Base-by-base conservation (phyloP, 37 sponge, comb jelly and placozoan species). In the Cladorhizidae sp. region DNA sequence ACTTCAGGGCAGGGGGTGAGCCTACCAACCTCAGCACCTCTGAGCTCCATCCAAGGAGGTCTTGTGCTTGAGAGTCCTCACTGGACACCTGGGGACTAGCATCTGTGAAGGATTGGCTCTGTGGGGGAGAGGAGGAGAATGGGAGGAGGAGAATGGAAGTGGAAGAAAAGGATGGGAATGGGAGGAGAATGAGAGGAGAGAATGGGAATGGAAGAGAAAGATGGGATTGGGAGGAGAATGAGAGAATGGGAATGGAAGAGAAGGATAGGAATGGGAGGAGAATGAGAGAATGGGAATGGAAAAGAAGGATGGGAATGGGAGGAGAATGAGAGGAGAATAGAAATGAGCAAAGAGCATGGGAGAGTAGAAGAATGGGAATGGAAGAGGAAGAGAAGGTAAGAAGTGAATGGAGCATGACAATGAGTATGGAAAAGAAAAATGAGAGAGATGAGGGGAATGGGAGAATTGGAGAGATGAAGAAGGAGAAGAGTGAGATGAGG, bases 11-110 rank as follows among this genome's bases (percentile, higher is more conserved):
- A 9, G 68, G 69, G 6, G n/a, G 67, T 39, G 75, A 74, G 67
- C 21, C 40, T 38, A 2, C 38, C 31, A 64, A 36, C 32, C 56
- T 69, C 23, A 76, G 29, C 11, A 68, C 43, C 5, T 36, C 7
- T 0, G 56, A 76, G 39, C 54, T 67, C 43, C 26, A 61, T 29
- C 59, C 42, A 17, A 61, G 21, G 8, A 78, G 67, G 1, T 51
- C 79, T 17, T 78, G 79, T 62, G 67, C 6, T 49, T 29, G 54
- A 64, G 67, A 67, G 21, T 20, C 74, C 2, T 55, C 74, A 25
- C 1, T 31, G 28, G 77, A 61, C 7, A 76, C 63, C 12, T 21
- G 8, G 22, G 45, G 77, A 38, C 77, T 59, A 26, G 77, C 63
- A 35, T 59, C 62, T 42, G 62, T 38, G 62, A 41, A 40, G 22